These are phyloP conservation scores for Mystacides longicornis DNA, from an alignment of 2,888 invertebrate species.

Conservation along the genomic window DNA sequence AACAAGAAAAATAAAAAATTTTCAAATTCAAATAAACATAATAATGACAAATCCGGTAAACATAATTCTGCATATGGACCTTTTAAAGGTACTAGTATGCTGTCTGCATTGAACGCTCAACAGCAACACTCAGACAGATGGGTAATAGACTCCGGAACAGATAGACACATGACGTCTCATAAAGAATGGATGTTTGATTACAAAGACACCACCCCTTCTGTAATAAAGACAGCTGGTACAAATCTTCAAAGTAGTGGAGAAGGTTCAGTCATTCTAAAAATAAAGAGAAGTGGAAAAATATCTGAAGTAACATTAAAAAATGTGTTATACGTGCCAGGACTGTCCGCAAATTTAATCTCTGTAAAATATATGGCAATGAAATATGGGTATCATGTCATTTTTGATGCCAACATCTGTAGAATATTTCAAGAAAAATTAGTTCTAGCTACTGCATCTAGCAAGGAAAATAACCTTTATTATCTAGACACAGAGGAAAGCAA, in stretches of 20 bases:
- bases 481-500: neutral
- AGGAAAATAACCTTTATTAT: neutral
- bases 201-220: neutral
- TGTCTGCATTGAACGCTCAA: neutral
- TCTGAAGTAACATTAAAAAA: neutral
- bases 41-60: neutral
- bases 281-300: neutral
- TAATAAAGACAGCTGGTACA: neutral
- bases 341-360: conserved; percentile 1
- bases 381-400: neutral
- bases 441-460: neutral
- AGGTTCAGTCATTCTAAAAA: neutral
- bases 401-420: neutral
- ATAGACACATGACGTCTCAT: neutral
- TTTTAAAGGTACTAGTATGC: neutral
- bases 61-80: neutral
- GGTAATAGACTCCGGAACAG: neutral
- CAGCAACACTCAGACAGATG: neutral
- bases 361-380: neutral
- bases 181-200: neutral
- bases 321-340: neutral
- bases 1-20: neutral
- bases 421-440: neutral
- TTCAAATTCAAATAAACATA: neutral
- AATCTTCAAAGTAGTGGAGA: neutral